Base-by-base conservation (phyloP, 2,113 vertebrate genomes). In the Odocoileus hemionus region DNA sequence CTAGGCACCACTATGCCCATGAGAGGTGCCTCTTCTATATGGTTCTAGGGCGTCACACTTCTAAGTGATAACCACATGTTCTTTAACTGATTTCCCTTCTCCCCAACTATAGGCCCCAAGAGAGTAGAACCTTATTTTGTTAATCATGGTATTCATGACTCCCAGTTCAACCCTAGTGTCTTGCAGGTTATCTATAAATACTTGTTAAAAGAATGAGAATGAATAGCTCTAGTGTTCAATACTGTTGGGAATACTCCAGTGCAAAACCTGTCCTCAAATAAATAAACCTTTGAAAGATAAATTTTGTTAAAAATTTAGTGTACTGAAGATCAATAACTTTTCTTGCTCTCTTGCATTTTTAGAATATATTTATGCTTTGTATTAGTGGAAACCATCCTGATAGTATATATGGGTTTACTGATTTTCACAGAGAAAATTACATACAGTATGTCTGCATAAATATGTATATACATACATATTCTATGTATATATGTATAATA, bases 371-470 rank as follows among this genome's bases (percentile, higher is more conserved):
- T n/a, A 91, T 54, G 11, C 33, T 89, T 88, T 61, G 4, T 45
- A 86, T 45, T 55, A 83, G 1, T 74, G 84, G 61, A 89, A 96
- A 84, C 84, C 17, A 88, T 60, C 43, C 39, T 14, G 45, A 33
- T 54, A 67, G 47, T 45, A 43, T 33, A 74, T 10, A 78, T 19
- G 60, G 1, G 6, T 54, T 83, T 83, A 57, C 21, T 61, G 23
- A 9, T 86, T 39, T 94, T 84, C 76, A 94, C 14, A 88, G 43
- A 88, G 7, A 91, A 92, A 91, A 86, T 30, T 26, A 61, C n/a
- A 74, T 67, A 47, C 0, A 60, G 5, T 64, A 95, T 76, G 11
- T 36, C 4, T 14, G 28, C 16, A 78, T 88, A 54, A 45, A 79
- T 84, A 61, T 47, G 19, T n/a, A 58, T 50, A 86, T 76, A 26